These are phyloP conservation scores for Bryconaethiops microstoma DNA, from an alignment of 2,797 vertebrate species.

Conservation along the genomic window DNA sequence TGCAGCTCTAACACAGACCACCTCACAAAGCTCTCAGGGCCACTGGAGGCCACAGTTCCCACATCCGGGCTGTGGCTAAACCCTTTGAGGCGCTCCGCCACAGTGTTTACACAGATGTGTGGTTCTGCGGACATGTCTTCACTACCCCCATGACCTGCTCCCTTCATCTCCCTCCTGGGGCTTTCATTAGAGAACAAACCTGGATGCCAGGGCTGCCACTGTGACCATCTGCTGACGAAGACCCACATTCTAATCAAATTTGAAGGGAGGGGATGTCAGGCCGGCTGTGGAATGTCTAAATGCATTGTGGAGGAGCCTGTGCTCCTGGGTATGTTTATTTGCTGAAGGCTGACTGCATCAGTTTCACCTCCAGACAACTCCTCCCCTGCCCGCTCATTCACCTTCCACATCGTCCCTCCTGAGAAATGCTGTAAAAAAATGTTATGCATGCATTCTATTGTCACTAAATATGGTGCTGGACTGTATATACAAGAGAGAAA, in stretches of 20 bases:
- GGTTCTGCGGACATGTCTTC: conserved; percentile 64
- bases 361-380: conserved; percentile 36
- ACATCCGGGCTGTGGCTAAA: conserved; percentile 74
- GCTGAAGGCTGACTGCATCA: conserved; percentile 41
- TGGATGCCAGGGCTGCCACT: conserved; percentile 63
- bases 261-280: conserved; percentile 50
- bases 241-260: conserved; percentile 49
- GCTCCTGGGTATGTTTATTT: conserved; percentile 55
- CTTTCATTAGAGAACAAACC: conserved; percentile 59
- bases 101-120: conserved; percentile 95
- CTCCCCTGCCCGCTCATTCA: conserved; percentile 2
- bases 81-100: conserved; percentile 81
- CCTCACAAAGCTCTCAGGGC: conserved; percentile 61
- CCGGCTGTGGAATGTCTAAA: conserved; percentile 64
- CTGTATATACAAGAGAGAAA: no score
- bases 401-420: neutral
- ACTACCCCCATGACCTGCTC: conserved; percentile 51
- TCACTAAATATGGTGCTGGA: no score
- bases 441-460: neutral
- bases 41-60: conserved; percentile 71
- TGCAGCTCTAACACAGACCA: conserved; percentile 71
- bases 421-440: neutral
- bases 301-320: conserved; percentile 53
- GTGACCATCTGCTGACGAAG: conserved; percentile 60
- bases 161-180: conserved; percentile 61